Evolutionary conservation across 2,113 vertebrate species (phyloP), one percentile per base, ranked within the genome.

Genomic region (Atherinomorus stipes): DNA sequence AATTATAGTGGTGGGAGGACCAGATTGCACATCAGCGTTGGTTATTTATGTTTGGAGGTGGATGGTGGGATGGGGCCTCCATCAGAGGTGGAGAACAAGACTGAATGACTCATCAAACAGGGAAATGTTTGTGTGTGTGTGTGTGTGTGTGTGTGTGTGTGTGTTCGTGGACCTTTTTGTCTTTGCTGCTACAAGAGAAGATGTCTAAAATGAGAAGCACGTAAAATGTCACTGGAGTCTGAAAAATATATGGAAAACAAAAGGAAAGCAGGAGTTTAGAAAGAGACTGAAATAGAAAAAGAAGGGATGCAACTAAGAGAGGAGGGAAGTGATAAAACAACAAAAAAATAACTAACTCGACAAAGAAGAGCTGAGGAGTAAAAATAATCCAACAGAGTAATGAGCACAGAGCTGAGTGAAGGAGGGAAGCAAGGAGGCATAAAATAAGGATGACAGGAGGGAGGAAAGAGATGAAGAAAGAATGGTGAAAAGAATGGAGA

Each of bases 1-100:
- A 95, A 95, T 96, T 96, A 96, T 92, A 90, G 90, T 89, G 7
- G 49, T 42, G 89, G 83, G 83, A 75, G 64, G 74, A 84, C 10
- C 23, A 28, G 50, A 68, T 79, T n/a, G 45, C 78, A 85, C 85
- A 87, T 88, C 79, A 87, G 73, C 45, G 45, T 63, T 86, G 86
- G 77, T 91, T 92, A 90, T 90, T 91, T 90, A 80, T 87, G 84
- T 93, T 88, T 76, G 79, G 77, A 88, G 81, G 77, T 31, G 21
- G 53, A 40, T 38, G 64, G 74, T 44, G 71, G 78, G 71, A 83
- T 67, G 65, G 82, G 49, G 52, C 64, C 72, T 86, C 69, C 84
- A 81, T 85, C 85, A 71, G 72, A 75, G 42, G 26, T 38, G 71
- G 66, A 56, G 65, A 40, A 23, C n/a, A 56, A 80, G 76, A 76